These are phyloP conservation scores for Heptranchias perlo DNA, from an alignment of 2,113 vertebrate genomes.

Conservation along the genomic window DNA sequence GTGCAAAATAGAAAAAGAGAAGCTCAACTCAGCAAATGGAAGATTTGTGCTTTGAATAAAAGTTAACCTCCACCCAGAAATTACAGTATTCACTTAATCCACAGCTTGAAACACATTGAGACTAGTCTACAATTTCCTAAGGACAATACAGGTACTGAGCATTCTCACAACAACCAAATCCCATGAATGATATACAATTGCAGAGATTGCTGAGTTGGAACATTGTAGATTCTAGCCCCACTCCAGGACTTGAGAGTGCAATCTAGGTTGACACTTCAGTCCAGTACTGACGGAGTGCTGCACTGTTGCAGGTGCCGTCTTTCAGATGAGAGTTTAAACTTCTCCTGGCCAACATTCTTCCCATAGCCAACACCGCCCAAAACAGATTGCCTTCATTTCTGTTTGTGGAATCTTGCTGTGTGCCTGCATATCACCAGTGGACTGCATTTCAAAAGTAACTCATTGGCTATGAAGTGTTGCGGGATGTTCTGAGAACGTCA, in stretches of 20 bases:
- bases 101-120: background rate
- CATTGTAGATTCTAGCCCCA: background rate
- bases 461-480: background rate
- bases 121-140: background rate
- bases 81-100: background rate
- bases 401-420: too few species aligned
- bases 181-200: background rate
- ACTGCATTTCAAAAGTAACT: too few species aligned
- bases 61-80: background rate
- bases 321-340: background rate
- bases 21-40: background rate
- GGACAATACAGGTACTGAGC: background rate
- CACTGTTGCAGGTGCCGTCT: background rate
- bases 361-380: background rate
- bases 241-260: background rate
- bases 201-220: background rate
- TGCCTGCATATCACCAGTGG: too few species aligned
- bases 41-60: background rate
- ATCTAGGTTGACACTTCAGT: background rate
- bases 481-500: background rate
- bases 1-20: background rate
- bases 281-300: background rate
- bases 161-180: background rate
- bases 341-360: background rate
- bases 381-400: too few species aligned